Evolutionary conservation across 2,888 invertebrate species (phyloP), one percentile per base, ranked within the genome.

Genomic region (Rhamphomyia laevipes): DNA sequence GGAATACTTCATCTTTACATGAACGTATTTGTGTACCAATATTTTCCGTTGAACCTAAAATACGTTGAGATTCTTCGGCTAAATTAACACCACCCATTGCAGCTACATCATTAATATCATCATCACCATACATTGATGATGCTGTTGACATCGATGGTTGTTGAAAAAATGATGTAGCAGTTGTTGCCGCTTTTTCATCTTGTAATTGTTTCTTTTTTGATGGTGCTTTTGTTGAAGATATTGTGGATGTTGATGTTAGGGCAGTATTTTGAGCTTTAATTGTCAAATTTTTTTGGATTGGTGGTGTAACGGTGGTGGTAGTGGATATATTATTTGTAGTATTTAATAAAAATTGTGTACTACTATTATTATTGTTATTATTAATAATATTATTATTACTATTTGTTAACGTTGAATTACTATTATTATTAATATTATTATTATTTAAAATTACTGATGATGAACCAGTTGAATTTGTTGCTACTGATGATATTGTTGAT

Each of bases 31-130:
- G 90, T 2, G 89, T 86, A 23, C 91, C 90, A 56, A 92, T 87
- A 67, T 89, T 81, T 62, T 92, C 90, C 2, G 90, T 87, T 15
- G 89, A 84, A 13, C 91, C 91, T 52, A 96, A 77, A 63, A 96
- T 96, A 68, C 91, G 82, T 68, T 93, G 93, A 35, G 89, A 86
- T 72, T 97, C 96, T 72, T 97, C 96, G 1, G 89, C 88, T 61
- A 97, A 76, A 73, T 97, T 97, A 48, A 97, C 96, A 46, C 96
- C 96, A 55, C 96, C 96, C 96, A 97, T 96, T 11, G 96, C 94
- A 30, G 96, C 95, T 13, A 97, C 96, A 73, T 97, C 96, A 65
- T 96, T 97, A 62, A 96, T 94, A 68, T 97, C 95, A 66, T 95
- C 95, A 63, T 94, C 93, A 41, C 89, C 91, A 53, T 78, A 77